Evolutionary conservation across 1,140 invertebrate species (phyloP).

Genomic region (Lucilia sericata): DNA sequence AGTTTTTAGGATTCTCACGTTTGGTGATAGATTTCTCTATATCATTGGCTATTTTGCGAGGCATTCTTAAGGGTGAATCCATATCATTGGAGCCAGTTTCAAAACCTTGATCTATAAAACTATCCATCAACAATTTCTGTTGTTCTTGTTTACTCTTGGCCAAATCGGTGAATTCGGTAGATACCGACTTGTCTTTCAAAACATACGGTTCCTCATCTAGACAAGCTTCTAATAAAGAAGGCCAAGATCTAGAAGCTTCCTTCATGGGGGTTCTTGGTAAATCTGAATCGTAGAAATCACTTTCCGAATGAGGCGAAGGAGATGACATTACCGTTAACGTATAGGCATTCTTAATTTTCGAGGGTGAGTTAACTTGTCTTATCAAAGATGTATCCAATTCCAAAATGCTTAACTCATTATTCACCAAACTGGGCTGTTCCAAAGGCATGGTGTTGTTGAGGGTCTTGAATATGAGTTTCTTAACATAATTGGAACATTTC

Average conservation of each 20-base stretch:
- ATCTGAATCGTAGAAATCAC: constrained; percentile 50
- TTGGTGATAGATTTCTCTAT: constrained; percentile 25
- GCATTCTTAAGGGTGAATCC: constrained; percentile 46
- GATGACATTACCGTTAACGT: constrained; percentile 60
- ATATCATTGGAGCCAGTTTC: constrained; percentile 63
- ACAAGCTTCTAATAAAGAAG: constrained; percentile 27
- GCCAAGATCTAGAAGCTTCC: constrained; percentile 21
- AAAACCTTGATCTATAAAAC: constrained; percentile 63
- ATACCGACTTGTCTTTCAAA: constrained; percentile 46
- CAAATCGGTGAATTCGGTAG: constrained; percentile 27
- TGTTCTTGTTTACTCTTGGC: constrained; percentile 19
- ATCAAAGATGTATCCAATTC: constrained; percentile 57
- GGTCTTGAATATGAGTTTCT: constrained; percentile 46
- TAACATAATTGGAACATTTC: constrained; percentile 60
- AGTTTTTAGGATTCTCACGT: constrained; percentile 52
- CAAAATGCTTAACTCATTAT: constrained; percentile 52
- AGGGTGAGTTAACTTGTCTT: constrained; percentile 58
- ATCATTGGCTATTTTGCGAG: constrained; percentile 1
- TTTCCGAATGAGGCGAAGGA: constrained; percentile 60
- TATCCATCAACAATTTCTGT: constrained; percentile 50
- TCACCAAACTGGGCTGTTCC: not conserved
- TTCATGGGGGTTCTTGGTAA: not conserved
- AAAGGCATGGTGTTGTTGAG: not conserved
- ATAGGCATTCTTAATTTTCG: constrained; percentile 61
- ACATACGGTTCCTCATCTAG: not conserved